phyloP scores from a whole-genome alignment of 2,797 vertebrate species.

The Typhlichthys eigenmanni region DNA sequence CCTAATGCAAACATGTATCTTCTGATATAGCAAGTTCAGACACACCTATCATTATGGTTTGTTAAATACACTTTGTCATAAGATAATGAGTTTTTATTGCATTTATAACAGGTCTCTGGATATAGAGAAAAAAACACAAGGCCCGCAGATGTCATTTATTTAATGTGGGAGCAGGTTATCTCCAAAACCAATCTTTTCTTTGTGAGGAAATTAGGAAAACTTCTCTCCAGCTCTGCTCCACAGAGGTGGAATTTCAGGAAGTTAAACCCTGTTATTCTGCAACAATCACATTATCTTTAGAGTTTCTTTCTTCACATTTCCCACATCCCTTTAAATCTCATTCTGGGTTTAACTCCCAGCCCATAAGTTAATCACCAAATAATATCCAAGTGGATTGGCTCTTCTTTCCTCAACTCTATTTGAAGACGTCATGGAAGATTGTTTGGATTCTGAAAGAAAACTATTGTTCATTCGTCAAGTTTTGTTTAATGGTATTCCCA shows the following conservation, averaged over 20 bases:
- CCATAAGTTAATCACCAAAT: constrained; percentile 55
- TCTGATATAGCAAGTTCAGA: background rate
- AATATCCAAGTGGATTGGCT: constrained; percentile 14
- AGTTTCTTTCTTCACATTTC: constrained; percentile 40
- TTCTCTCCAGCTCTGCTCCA: constrained; percentile 35
- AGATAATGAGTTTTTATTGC: constrained; percentile 21
- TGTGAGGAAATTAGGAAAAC: constrained; percentile 59
- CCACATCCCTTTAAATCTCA: constrained; percentile 60
- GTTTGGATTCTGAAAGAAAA: constrained; percentile 10
- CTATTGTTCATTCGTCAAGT: constrained; percentile 21
- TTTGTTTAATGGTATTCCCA: constrained; percentile 33
- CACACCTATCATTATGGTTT: constrained; percentile 1
- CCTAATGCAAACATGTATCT: too few relatives aligned
- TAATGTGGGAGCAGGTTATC: constrained; percentile 48
- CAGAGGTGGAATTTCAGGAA: constrained; percentile 48
- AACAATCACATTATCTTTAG: constrained; percentile 65
- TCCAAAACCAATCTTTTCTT: constrained; percentile 64
- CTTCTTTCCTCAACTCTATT: constrained; percentile 35
- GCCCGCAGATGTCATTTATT: constrained; percentile 49
- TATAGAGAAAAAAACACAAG: constrained; percentile 24
- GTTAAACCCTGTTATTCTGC: constrained; percentile 52
- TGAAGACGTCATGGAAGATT: constrained; percentile 34
- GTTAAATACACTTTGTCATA: constrained; percentile 5
- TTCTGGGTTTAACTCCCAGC: constrained; percentile 42
- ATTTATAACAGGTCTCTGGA: constrained; percentile 43